phyloP scores from a whole-genome alignment of 2,888 invertebrate genomes.

The Balanococcus diminutus region DNA sequence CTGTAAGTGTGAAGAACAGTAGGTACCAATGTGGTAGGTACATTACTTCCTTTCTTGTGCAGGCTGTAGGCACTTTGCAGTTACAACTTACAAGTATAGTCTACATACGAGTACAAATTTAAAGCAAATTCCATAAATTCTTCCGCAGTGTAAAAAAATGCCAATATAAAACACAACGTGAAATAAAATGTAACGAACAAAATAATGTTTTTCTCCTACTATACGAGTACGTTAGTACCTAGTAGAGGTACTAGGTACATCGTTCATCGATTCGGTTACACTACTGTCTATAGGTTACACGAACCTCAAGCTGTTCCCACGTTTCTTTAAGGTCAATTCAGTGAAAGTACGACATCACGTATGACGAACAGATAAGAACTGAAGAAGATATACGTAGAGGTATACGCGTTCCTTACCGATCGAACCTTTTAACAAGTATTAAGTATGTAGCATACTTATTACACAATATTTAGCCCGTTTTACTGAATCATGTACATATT shows the following conservation, averaged over 20 bases:
- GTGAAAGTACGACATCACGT: constrained; percentile 55
- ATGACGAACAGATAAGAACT: constrained; percentile 55
- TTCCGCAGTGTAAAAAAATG: background rate
- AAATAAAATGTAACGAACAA: constrained; percentile 5
- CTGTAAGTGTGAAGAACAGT: background rate
- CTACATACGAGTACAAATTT: too few species aligned
- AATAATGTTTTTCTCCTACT: background rate
- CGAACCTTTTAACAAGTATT: constrained; percentile 47
- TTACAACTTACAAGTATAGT: too few species aligned
- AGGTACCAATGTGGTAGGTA: background rate
- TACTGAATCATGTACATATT: constrained; percentile 7
- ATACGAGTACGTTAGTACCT: constrained; percentile 1
- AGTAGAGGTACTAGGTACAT: too few species aligned
- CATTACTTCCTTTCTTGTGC: too few species aligned
- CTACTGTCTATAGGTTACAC: constrained; percentile 43
- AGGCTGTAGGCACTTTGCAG: too few species aligned
- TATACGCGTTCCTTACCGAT: constrained; percentile 20
- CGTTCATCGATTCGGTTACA: background rate
- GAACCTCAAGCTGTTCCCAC: constrained; percentile 48
- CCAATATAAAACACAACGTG: background rate
- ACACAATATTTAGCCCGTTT: constrained; percentile 32
- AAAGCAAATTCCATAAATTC: background rate
- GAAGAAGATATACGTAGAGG: constrained; percentile 43
- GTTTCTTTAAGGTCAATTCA: constrained; percentile 54
- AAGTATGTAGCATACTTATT: constrained; percentile 40